These are phyloP conservation scores for Cygnus atratus DNA, from an alignment of 2,113 vertebrate species.

Conservation along the genomic window DNA sequence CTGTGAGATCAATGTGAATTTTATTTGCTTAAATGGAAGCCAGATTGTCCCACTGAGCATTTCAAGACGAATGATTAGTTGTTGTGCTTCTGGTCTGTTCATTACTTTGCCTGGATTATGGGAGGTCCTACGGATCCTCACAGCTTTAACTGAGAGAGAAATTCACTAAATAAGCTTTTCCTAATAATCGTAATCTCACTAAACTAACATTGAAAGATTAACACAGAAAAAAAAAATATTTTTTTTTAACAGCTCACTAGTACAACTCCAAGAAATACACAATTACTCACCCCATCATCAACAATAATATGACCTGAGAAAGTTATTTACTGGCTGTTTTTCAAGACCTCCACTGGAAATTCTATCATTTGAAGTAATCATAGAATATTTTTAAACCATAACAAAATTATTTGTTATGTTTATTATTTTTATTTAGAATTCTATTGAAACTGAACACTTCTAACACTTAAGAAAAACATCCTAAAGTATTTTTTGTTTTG, in stretches of 20 bases:
- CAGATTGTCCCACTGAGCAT: slow-evolving; percentile 19
- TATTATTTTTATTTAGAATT: background rate
- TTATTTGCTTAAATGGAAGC: slow-evolving; percentile 56
- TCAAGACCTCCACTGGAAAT: background rate
- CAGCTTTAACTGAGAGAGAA: background rate
- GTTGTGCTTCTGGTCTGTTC: background rate
- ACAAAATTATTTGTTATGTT: background rate
- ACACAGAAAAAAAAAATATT: background rate
- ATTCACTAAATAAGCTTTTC: background rate
- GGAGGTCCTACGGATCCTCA: background rate
- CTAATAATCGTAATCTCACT: no score
- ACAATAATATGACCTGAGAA: background rate
- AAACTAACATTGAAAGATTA: background rate
- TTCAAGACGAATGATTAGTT: background rate
- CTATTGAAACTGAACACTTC: background rate
- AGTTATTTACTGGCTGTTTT: background rate
- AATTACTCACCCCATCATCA: background rate
- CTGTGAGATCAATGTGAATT: slow-evolving; percentile 44
- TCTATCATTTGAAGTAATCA: background rate
- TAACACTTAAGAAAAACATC: background rate
- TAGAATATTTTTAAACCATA: background rate
- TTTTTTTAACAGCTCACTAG: background rate
- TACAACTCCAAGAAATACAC: background rate
- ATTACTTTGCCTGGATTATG: background rate
- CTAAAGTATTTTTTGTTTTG: background rate